Percentiles rank a stretch among this genome's conserved stretches.
phyloP scores from a whole-genome alignment of 2,888 invertebrate species.

The Cataglyphis altisquamis region DNA sequence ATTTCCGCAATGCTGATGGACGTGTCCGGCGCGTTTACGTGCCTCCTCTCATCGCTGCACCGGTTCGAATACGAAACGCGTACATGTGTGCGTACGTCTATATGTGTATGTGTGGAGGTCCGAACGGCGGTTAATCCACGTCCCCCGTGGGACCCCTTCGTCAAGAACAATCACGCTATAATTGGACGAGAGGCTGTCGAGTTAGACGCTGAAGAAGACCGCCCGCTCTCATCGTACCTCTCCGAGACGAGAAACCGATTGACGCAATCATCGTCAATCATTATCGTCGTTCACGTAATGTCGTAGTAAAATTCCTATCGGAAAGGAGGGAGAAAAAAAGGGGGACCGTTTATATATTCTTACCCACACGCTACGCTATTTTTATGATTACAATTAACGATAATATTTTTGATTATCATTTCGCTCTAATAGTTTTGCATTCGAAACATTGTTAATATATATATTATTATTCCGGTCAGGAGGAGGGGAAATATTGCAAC shows the following conservation, averaged over 20 bases:
- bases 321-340: background rate
- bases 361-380: background rate
- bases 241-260: slow-evolving; percentile 67
- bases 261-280: slow-evolving; percentile 67
- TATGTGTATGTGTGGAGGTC: slow-evolving; percentile 16
- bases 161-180: slow-evolving; percentile 81
- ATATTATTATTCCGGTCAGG: slow-evolving; percentile 31
- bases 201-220: slow-evolving; percentile 74
- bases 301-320: background rate
- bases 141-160: slow-evolving; percentile 73
- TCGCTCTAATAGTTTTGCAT: slow-evolving; percentile 30
- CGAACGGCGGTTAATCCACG: slow-evolving; percentile 75
- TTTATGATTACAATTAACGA: slow-evolving; percentile 22
- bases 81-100: background rate
- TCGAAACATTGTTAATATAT: slow-evolving; percentile 17
- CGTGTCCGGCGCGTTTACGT: slow-evolving; percentile 35
- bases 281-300: slow-evolving; percentile 56
- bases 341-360: background rate
- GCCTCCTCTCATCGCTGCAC: slow-evolving; percentile 21
- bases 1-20: slow-evolving; percentile 74
- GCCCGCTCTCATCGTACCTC: slow-evolving; percentile 7
- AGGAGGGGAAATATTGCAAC: slow-evolving; percentile 49
- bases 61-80: slow-evolving; percentile 1
- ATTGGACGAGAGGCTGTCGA: slow-evolving; percentile 83
- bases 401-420: slow-evolving; percentile 32